Evolutionary conservation across 2,797 vertebrate species (phyloP), one percentile per base, ranked within the genome.

Genomic region (Schizothorax lantsangensis): DNA sequence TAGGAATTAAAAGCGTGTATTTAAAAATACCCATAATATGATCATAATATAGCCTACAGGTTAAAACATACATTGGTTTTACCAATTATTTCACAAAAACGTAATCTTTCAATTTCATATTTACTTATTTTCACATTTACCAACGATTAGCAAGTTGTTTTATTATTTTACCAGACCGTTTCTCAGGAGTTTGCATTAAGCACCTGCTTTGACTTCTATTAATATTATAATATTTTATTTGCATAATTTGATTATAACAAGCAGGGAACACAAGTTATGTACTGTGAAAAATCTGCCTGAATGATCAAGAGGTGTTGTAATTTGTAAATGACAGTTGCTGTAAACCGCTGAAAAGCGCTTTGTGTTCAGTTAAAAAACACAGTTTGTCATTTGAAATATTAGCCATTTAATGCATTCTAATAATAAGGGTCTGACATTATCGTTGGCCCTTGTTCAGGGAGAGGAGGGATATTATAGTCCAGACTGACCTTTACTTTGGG

Each of bases 331-430:
- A 33, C 10, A 2, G 6, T 81, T 68, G 23, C 43, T 45, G 43
- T 47, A 74, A 45, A 45, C 21, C 57, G 23, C 26, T 33, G 64
- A 66, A 66, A 66, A 68, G 30, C 1, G 33, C 33, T 19, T 69
- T 38, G 30, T 49, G 26, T 81, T 30, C 17, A 49, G 59, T 45
- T 45, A 33, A 47, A 49, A 47, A 68, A 26, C 30, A 82, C 21
- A 57, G 47, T 69, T 47, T 30, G n/a, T 79, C 75, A 64, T 80
- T 81, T 86, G 2, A 52, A 69, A 81, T 52, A 81, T 62, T 26
- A 26, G 79, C 14, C 6, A 81, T 68, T 81, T 68, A 81, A 81
- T n/a, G 62, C 64, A 49, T 68, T 81, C 79, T 81, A 81, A 81
- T 81, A 81, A 81, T 68, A 81, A 69, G 19, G 45, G 49, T 59